A percentile compares a stretch with the other conserved stretches of the same genome.
Conservation (phyloP, 2,888 invertebrate genomes). For the Chydorus sphaericus region DNA sequence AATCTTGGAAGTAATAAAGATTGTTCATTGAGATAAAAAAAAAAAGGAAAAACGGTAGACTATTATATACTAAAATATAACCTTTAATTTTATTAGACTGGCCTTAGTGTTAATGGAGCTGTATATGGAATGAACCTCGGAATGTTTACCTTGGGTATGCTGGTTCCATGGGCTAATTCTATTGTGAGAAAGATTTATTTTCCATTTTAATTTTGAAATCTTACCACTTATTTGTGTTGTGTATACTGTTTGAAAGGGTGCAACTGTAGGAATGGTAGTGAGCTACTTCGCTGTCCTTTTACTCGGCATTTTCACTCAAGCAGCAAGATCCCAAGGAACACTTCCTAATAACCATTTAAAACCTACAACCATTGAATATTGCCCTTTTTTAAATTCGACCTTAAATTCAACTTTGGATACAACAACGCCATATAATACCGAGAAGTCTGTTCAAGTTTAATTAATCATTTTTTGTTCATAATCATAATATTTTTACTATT, state of each 20-base stretch:
- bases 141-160: constrained; percentile 73
- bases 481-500: no score
- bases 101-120: constrained; percentile 62
- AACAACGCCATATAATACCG: no score
- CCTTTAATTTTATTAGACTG: constrained; percentile 32
- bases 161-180: constrained; percentile 71
- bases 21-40: background rate
- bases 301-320: constrained; percentile 23
- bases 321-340: constrained; percentile 14
- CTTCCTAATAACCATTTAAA: background rate
- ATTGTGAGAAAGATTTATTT: constrained; percentile 43
- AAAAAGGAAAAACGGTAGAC: no score
- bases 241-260: no score
- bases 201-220: background rate
- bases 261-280: constrained; percentile 20
- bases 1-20: constrained; percentile 50
- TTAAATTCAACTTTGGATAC: no score
- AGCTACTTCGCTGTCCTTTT: constrained; percentile 22
- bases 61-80: background rate
- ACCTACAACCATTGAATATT: background rate
- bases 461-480: no score
- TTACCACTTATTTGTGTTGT: background rate
- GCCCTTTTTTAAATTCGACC: no score
- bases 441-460: no score
- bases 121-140: constrained; percentile 77